phyloP scores from a whole-genome alignment of 2,888 invertebrate species.

The Hydroisotoma schaefferi region DNA sequence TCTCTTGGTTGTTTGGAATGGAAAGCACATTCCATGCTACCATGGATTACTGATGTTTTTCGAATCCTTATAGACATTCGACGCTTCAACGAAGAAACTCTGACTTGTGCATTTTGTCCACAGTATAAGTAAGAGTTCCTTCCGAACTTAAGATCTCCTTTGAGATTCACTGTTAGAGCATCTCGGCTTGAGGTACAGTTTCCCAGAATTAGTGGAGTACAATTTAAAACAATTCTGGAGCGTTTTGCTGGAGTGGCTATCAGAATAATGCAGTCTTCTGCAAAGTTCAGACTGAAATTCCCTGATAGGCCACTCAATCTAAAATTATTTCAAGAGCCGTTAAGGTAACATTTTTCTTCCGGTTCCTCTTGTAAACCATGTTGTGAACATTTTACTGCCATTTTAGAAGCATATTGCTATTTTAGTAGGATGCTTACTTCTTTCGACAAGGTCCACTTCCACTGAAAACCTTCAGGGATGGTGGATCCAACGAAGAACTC shows the following conservation, averaged over 20 bases:
- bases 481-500: no score
- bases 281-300: conserved; percentile 37
- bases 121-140: conserved; percentile 46
- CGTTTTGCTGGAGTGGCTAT: conserved; percentile 28
- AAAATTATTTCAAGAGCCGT: conserved; percentile 2
- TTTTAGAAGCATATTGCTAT: background rate
- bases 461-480: background rate
- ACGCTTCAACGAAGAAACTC: conserved; percentile 34
- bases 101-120: conserved; percentile 35
- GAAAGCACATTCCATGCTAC: conserved; percentile 32
- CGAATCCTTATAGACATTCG: conserved; percentile 38
- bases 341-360: background rate
- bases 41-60: conserved; percentile 6
- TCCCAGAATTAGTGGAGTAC: conserved; percentile 36
- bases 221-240: conserved; percentile 36
- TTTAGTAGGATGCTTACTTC: no score
- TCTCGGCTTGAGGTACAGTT: conserved; percentile 38
- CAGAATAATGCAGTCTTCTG: conserved; percentile 38
- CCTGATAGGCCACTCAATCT: conserved; percentile 37
- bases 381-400: background rate
- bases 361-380: background rate
- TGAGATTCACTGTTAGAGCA: conserved; percentile 35
- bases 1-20: conserved; percentile 33
- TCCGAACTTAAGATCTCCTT: conserved; percentile 41
- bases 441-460: conserved; percentile 5